A percentile compares a stretch with the other conserved stretches of the same genome.
Evolutionary conservation across 2,113 vertebrate species (phyloP).

Genomic region (Solea senegalensis): DNA sequence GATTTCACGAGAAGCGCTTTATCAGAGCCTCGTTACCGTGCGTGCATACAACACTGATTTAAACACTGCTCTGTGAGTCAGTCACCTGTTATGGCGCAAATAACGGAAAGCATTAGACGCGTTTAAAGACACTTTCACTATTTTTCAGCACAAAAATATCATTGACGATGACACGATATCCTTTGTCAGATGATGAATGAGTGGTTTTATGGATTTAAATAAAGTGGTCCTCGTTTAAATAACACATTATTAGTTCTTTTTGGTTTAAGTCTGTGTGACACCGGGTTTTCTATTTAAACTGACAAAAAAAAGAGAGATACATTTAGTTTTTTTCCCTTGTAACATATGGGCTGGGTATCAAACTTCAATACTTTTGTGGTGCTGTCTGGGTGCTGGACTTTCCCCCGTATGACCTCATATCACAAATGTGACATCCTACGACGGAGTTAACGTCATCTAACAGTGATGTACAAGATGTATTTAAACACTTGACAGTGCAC

Average conservation of each 20-base stretch:
- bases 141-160: conserved; percentile 9
- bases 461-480: no score
- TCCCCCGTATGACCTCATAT: no score
- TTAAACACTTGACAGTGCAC: no score
- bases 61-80: conserved; percentile 48
- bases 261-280: conserved; percentile 15
- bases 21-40: conserved; percentile 11
- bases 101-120: conserved; percentile 49
- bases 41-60: conserved; percentile 38
- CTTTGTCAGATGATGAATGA: conserved; percentile 18
- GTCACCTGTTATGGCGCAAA: conserved; percentile 16
- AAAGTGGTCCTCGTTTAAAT: conserved; percentile 33
- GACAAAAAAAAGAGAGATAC: conserved; percentile 3
- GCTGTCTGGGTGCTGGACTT: no score
- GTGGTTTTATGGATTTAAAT: conserved; percentile 44
- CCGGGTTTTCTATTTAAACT: conserved; percentile 11
- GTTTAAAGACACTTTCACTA: conserved; percentile 49
- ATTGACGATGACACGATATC: not conserved
- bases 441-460: no score
- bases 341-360: no score
- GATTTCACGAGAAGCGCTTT: conserved; percentile 19
- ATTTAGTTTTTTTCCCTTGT: no score
- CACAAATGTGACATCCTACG: no score
- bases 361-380: no score
- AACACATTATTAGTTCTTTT: conserved; percentile 15